Evolutionary conservation across 2,797 vertebrate genomes (phyloP).

Genomic region (Acipenser transmontanus): DNA sequence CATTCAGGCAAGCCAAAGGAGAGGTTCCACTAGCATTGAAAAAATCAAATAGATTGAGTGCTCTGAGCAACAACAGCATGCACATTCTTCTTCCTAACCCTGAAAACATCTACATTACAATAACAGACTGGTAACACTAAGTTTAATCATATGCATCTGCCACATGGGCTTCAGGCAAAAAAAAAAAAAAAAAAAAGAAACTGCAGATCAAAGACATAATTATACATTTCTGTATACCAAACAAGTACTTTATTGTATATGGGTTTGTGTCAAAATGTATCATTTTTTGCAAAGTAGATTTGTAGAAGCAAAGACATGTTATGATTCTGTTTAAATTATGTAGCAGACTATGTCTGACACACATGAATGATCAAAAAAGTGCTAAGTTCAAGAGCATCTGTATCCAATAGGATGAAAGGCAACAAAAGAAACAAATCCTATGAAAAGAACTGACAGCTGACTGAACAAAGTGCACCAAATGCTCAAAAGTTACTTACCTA

Average conservation of each 20-base stretch:
- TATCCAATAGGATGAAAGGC: conserved; percentile 59
- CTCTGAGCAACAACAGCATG: conserved; percentile 41
- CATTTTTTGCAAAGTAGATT: conserved; percentile 3
- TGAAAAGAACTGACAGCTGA: neutral
- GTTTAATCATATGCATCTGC: conserved; percentile 75
- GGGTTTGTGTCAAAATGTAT: conserved; percentile 1
- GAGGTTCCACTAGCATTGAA: conserved; percentile 62
- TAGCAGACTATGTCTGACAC: conserved; percentile 58
- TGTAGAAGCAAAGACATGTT: neutral
- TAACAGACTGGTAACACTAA: conserved; percentile 58
- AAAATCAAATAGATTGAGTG: conserved; percentile 57
- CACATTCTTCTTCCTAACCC: conserved; percentile 43
- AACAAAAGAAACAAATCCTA: conserved; percentile 54
- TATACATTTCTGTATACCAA: conserved; percentile 54
- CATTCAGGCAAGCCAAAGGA: conserved; percentile 76
- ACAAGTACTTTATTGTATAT: neutral
- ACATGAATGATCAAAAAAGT: conserved; percentile 64
- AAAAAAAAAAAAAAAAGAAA: conserved; percentile 28
- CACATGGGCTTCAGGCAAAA: conserved; percentile 58
- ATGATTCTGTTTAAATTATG: conserved; percentile 22
- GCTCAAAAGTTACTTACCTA: conserved; percentile 3
- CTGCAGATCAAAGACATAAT: conserved; percentile 55
- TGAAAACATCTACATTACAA: conserved; percentile 75
- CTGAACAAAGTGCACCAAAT: conserved; percentile 3
- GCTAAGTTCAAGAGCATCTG: conserved; percentile 62